A percentile compares a stretch with the other conserved stretches of the same genome.
These are phyloP conservation scores for Drosophila rubida DNA, from an alignment of 2,888 invertebrate species.

Conservation along the genomic window DNA sequence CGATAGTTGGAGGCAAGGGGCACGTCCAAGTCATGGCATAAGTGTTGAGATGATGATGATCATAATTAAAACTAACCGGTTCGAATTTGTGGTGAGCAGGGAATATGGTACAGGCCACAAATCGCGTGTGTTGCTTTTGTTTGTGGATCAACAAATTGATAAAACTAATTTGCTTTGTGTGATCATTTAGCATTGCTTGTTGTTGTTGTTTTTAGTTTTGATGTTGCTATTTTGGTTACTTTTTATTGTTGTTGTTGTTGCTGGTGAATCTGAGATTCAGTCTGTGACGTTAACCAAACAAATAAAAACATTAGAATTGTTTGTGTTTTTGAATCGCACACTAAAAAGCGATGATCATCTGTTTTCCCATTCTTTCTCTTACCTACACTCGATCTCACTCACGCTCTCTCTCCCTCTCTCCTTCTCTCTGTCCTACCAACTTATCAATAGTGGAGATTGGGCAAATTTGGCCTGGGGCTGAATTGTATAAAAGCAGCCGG, in stretches of 20 bases:
- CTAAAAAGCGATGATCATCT: constrained; percentile 20
- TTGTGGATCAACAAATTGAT: constrained; percentile 40
- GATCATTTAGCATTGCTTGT: constrained; percentile 25
- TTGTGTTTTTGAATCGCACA: constrained; percentile 16
- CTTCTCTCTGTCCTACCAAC: neutral
- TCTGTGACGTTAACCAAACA: constrained; percentile 26
- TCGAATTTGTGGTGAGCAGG: neutral
- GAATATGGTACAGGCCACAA: constrained; percentile 14
- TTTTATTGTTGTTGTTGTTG: constrained; percentile 8
- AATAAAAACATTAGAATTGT: constrained; percentile 33
- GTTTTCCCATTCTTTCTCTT: neutral
- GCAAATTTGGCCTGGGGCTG: neutral
- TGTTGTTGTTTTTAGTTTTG: constrained; percentile 14
- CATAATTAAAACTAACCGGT: constrained; percentile 36
- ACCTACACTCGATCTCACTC: neutral
- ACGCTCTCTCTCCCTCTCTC: neutral
- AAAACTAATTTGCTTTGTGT: constrained; percentile 31
- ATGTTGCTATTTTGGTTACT: neutral
- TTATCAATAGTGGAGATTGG: neutral
- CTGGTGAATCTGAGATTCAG: constrained; percentile 8
- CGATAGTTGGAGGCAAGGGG: constrained; percentile 9
- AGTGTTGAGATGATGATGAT: constrained; percentile 1
- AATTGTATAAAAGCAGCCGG: constrained; percentile 58
- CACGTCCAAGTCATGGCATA: constrained; percentile 1
- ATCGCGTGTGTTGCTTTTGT: constrained; percentile 12